These are phyloP conservation scores for Astur gentilis DNA, from an alignment of 2,113 vertebrate genomes.

Conservation along the genomic window DNA sequence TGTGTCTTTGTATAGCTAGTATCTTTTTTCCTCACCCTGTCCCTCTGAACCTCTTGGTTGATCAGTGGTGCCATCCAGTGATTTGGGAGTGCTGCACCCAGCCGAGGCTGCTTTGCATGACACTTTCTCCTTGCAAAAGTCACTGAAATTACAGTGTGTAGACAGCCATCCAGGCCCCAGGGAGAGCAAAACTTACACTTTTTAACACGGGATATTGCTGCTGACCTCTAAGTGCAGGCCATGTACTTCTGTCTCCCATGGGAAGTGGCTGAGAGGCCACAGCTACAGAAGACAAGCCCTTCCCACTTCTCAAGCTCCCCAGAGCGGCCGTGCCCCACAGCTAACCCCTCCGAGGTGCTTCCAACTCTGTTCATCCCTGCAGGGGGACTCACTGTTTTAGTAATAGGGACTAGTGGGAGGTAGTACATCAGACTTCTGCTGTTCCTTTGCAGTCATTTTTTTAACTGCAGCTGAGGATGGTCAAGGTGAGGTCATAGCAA, in stretches of 20 bases:
- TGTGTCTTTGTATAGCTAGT: not conserved
- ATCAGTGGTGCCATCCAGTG: not conserved
- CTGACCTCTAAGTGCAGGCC: constrained; percentile 10
- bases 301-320: not conserved
- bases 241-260: not conserved
- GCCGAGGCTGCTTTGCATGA: not conserved
- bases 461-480: not conserved
- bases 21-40: not conserved
- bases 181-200: constrained; percentile 1
- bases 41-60: not conserved
- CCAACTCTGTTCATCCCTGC: not conserved
- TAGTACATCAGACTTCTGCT: not conserved
- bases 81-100: not conserved
- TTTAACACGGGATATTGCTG: constrained; percentile 16
- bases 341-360: not conserved
- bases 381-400: not conserved
- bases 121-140: not conserved
- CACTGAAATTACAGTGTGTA: not conserved
- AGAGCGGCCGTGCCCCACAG: not conserved
- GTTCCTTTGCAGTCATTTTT: not conserved
- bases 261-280: not conserved
- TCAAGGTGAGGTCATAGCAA: not conserved
- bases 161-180: not conserved
- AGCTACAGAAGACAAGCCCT: not conserved
- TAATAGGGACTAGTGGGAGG: not conserved